Evolutionary conservation across 2,888 invertebrate species (phyloP), one percentile per base, ranked within the genome.

Genomic region (Mesoligia furuncula): DNA sequence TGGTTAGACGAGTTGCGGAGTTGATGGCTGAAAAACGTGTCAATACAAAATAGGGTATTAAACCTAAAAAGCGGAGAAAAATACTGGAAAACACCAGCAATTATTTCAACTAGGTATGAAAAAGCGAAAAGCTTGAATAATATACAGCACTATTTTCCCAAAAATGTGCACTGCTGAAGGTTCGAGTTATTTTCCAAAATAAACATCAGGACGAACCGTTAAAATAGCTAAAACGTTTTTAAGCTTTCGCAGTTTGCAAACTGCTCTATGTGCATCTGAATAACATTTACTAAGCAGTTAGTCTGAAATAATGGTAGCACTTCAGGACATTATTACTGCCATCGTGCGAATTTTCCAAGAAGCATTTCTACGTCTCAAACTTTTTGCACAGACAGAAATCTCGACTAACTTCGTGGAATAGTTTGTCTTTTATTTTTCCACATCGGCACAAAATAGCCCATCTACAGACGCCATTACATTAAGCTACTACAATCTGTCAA

Each of bases 131-230:
- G 65, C 20, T 45, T 61, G 31, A 54, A 84, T 57, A 54, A 69
- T 51, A 39, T 48, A 39, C 54, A 66, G 68, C 48, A 24, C 31
- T 27, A 62, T 73, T 72, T 84, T 73, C 73, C 54, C 17, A 36
- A 70, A 81, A 84, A 61, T 42, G 48, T 20, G 62, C 70, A n/a
- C n/a, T 15, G 36, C 31, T 15, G 42, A 71, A 31, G 8, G 62
- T 69, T 66, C 24, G 24, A 70, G 36, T 51, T 73, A 66, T 81
- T 84, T 84, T 84, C 62, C 5, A 67, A 82, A 82, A 82, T 80
- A 81, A 80, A 84, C 67, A 84, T 57, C 20, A 9, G 66, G 62
- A 84, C 45, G 66, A 59, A 59, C 70, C 27, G 70, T 39, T 70
- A 42, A 80, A 71, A 84, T 62, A 62, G 73, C 57, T 57, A 62